These are phyloP conservation scores for Zosterops japonicus DNA, from an alignment of 2,113 vertebrate species.

Conservation along the genomic window DNA sequence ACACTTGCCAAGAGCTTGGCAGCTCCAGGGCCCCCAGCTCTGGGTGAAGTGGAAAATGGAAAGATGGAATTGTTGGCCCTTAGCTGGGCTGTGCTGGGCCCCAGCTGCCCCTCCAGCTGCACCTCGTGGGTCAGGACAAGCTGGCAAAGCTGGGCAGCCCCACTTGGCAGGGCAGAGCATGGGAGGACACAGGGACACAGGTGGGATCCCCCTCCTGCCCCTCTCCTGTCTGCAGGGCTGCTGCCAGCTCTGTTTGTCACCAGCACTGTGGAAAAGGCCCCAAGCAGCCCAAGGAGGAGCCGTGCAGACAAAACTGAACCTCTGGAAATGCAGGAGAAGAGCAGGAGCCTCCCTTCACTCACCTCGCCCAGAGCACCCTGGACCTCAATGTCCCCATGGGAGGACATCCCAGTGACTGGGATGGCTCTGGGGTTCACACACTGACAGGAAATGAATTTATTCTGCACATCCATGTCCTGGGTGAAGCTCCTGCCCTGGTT, in stretches of 20 bases:
- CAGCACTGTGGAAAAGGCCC: background rate
- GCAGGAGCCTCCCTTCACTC: background rate
- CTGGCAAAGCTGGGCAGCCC: background rate
- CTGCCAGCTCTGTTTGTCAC: background rate
- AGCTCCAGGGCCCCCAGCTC: background rate
- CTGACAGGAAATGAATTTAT: background rate
- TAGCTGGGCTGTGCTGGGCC: background rate
- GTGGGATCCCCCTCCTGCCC: background rate
- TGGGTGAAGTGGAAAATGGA: background rate
- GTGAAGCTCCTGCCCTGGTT: background rate
- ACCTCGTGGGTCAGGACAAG: accelerated
- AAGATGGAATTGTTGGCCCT: background rate
- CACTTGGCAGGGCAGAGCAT: background rate
- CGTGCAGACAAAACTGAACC: background rate
- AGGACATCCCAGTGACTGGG: background rate
- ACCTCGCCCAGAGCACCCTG: background rate
- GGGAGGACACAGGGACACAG: background rate
- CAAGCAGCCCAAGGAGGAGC: background rate
- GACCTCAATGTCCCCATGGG: background rate
- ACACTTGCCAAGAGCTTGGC: background rate
- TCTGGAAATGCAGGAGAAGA: background rate
- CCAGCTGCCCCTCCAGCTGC: accelerated
- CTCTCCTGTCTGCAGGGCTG: background rate
- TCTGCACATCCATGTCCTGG: background rate
- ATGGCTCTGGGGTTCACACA: background rate